Conservation (phyloP, 2,888 invertebrate genomes). For the Panopea generosa region DNA sequence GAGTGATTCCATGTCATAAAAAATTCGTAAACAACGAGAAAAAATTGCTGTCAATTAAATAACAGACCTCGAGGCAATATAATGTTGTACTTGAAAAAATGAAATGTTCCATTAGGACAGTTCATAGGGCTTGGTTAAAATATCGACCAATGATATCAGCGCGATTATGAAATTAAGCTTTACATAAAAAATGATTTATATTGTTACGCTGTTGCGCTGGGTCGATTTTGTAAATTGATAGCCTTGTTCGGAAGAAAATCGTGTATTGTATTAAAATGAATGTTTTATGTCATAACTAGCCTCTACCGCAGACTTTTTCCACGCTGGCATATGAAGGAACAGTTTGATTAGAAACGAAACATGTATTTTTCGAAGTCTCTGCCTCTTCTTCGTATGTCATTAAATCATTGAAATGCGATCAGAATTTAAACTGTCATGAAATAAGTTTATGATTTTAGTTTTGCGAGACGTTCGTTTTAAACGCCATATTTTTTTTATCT, state of each 20-base stretch:
- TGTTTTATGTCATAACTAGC: slow-evolving; percentile 18
- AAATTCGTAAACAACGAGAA: slow-evolving; percentile 14
- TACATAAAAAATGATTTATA: slow-evolving; percentile 19
- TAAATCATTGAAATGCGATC: too few species aligned
- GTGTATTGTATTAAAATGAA: slow-evolving; percentile 12
- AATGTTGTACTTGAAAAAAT: background rate
- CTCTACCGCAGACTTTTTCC: background rate
- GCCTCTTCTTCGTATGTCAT: too few species aligned
- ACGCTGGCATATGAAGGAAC: background rate
- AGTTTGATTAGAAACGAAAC: background rate
- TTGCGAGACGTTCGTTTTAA: too few species aligned
- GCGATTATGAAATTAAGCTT: slow-evolving; percentile 5
- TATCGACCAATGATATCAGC: slow-evolving; percentile 10
- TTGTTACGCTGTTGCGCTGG: slow-evolving; percentile 13
- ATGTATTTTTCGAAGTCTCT: too few species aligned
- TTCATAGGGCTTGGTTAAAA: slow-evolving; percentile 23
- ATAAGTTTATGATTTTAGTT: too few species aligned
- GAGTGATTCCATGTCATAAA: background rate
- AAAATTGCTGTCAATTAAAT: slow-evolving; percentile 6
- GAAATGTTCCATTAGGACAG: background rate
- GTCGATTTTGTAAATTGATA: slow-evolving; percentile 23
- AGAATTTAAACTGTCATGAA: too few species aligned
- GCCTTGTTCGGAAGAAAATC: background rate
- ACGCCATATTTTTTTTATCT: too few species aligned
- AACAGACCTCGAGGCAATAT: background rate